Conservation (phyloP, 2,888 invertebrate species). For the Athripsodes cinereus region DNA sequence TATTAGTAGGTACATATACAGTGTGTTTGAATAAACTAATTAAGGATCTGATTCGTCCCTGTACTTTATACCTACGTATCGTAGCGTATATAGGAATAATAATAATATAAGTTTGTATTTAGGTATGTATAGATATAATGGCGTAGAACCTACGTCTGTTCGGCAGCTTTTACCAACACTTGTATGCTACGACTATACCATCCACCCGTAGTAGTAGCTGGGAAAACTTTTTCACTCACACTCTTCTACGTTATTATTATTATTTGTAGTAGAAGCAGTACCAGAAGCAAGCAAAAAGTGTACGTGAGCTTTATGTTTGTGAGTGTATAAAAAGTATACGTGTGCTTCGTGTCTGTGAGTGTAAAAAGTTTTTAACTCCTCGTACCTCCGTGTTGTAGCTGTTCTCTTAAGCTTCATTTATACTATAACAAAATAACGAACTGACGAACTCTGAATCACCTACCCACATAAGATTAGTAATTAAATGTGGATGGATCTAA, state of each 20-base stretch:
- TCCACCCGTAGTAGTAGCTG: conserved; percentile 9
- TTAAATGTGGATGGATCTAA: too few species aligned
- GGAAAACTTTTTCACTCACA: conserved; percentile 23
- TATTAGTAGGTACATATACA: too few species aligned
- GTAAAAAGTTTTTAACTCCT: conserved; percentile 16
- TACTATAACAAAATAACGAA: too few species aligned
- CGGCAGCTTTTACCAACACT: neutral
- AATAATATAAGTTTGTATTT: neutral
- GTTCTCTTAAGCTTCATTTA: conserved; percentile 2
- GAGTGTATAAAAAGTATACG: conserved; percentile 20
- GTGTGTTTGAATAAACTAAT: neutral
- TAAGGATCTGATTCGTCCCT: neutral
- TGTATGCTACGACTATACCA: neutral
- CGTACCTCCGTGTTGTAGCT: conserved; percentile 5
- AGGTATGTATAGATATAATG: neutral
- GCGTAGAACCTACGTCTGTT: neutral
- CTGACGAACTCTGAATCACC: too few species aligned
- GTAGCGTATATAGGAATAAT: neutral
- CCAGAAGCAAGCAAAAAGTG: conserved; percentile 23
- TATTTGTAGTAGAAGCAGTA: too few species aligned
- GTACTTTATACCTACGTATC: neutral
- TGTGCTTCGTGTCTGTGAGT: conserved; percentile 7
- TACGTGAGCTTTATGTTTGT: conserved; percentile 6
- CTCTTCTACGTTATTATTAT: conserved; percentile 12
- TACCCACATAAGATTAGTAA: too few species aligned